These are phyloP conservation scores for Cylindroiulus punctatus DNA, from an alignment of 2,888 invertebrate species.

Conservation along the genomic window DNA sequence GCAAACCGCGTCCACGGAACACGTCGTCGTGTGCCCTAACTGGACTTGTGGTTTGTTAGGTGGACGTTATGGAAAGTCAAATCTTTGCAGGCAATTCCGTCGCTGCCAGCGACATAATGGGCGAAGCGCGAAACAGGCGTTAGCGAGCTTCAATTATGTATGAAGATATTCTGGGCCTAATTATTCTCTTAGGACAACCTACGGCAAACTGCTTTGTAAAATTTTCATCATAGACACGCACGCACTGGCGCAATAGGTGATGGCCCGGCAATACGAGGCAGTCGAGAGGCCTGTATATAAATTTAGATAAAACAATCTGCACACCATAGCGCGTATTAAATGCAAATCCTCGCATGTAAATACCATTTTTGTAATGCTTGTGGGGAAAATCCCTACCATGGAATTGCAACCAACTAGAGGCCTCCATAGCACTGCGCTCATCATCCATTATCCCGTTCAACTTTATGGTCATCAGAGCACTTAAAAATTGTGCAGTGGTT, in stretches of 20 bases:
- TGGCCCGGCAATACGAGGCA: neutral
- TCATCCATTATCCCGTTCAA: constrained; percentile 39
- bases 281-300: neutral
- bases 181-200: constrained; percentile 51
- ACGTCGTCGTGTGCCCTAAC: neutral
- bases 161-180: constrained; percentile 40
- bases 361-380: constrained; percentile 43
- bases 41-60: neutral
- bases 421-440: constrained; percentile 5
- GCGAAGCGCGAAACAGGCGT: constrained; percentile 45
- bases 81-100: constrained; percentile 25
- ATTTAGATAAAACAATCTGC: constrained; percentile 44
- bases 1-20: neutral
- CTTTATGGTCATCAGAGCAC: constrained; percentile 42
- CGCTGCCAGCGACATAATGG: constrained; percentile 35
- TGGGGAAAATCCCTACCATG: constrained; percentile 30
- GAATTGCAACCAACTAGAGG: neutral
- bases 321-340: constrained; percentile 30
- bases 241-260: constrained; percentile 33
- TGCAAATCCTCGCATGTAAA: constrained; percentile 47
- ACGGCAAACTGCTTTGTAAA: constrained; percentile 49
- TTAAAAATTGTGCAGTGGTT: constrained; percentile 30
- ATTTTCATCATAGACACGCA: constrained; percentile 47
- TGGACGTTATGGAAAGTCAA: constrained; percentile 46
- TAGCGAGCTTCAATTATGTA: constrained; percentile 49